Percentiles rank a stretch among this genome's conserved stretches.
phyloP scores from a whole-genome alignment of 1,140 invertebrate species.

The Drosophila ohnishii region DNA sequence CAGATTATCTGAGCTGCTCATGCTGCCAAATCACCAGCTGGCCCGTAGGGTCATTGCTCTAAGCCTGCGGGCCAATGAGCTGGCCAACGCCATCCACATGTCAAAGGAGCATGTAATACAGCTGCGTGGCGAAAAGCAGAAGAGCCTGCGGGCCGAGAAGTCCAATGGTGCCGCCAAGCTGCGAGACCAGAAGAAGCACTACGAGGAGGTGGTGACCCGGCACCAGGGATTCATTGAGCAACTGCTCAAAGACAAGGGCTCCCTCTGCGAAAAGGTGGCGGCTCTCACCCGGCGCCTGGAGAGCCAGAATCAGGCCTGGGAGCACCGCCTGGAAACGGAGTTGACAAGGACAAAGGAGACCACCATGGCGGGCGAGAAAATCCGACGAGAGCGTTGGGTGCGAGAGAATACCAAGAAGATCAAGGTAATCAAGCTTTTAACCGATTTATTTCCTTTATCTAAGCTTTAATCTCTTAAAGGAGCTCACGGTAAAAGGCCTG shows the following conservation, averaged over 20 bases:
- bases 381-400: conserved; percentile 87
- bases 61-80: conserved; percentile 78
- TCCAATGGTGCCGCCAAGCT: conserved; percentile 76
- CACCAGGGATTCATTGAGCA: conserved; percentile 89
- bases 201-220: conserved; percentile 85
- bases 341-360: conserved; percentile 87
- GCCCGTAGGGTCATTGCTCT: conserved; percentile 75
- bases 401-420: conserved; percentile 89
- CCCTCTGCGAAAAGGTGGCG: conserved; percentile 87
- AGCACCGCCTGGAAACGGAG: conserved; percentile 87
- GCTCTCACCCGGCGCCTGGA: conserved; percentile 84
- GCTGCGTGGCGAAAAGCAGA: conserved; percentile 76
- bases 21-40: conserved; percentile 82
- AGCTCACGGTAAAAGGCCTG: conserved; percentile 89
- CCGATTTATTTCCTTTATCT: too few species aligned
- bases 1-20: conserved; percentile 75
- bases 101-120: conserved; percentile 80
- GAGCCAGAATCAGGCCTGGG: conserved; percentile 84
- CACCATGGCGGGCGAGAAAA: conserved; percentile 87
- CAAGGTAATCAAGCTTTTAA: too few species aligned
- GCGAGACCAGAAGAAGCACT: conserved; percentile 87
- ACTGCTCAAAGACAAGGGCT: conserved; percentile 87
- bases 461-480: conserved; percentile 79
- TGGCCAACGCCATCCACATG: conserved; percentile 80
- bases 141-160: conserved; percentile 73